Evolutionary conservation across 2,797 vertebrate species (phyloP).

Genomic region (Ammospiza maritima): DNA sequence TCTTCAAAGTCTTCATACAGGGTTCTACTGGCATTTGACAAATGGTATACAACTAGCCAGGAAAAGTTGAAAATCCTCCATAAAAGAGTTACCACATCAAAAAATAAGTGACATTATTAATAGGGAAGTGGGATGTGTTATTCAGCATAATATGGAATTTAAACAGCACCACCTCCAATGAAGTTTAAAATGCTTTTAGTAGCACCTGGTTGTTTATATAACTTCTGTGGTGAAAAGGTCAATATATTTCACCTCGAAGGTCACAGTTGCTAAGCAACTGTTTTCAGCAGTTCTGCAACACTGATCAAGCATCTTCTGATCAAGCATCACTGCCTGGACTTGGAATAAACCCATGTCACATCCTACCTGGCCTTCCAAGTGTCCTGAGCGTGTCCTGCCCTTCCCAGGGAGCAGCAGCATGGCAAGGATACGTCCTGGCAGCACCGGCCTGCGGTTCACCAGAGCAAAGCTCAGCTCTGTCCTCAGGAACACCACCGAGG

Average conservation of each 20-base stretch:
- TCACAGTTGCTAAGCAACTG: constrained; percentile 87
- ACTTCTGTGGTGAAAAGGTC: constrained; percentile 72
- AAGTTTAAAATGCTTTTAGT: constrained; percentile 59
- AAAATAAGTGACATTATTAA: constrained; percentile 34
- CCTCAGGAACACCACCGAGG: constrained; percentile 84
- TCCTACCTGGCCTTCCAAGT: constrained; percentile 75
- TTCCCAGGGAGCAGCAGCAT: not conserved
- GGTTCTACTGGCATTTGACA: constrained; percentile 18
- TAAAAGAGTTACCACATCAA: constrained; percentile 11
- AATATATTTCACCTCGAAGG: constrained; percentile 76
- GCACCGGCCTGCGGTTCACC: constrained; percentile 88
- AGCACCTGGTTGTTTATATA: constrained; percentile 76
- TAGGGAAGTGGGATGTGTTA: not conserved
- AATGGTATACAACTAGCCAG: constrained; percentile 9
- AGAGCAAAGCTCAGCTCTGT: constrained; percentile 88
- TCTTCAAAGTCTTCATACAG: not conserved
- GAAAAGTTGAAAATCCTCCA: not conserved
- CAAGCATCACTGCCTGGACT: constrained; percentile 41
- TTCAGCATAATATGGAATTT: constrained; percentile 42
- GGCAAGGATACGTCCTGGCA: constrained; percentile 90
- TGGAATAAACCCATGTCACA: constrained; percentile 40
- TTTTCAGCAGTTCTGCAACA: constrained; percentile 74
- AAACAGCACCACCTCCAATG: constrained; percentile 38
- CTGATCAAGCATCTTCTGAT: constrained; percentile 69
- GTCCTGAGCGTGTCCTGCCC: not conserved